phyloP scores from a whole-genome alignment of 2,113 vertebrate genomes.

The Phycodurus eques region DNA sequence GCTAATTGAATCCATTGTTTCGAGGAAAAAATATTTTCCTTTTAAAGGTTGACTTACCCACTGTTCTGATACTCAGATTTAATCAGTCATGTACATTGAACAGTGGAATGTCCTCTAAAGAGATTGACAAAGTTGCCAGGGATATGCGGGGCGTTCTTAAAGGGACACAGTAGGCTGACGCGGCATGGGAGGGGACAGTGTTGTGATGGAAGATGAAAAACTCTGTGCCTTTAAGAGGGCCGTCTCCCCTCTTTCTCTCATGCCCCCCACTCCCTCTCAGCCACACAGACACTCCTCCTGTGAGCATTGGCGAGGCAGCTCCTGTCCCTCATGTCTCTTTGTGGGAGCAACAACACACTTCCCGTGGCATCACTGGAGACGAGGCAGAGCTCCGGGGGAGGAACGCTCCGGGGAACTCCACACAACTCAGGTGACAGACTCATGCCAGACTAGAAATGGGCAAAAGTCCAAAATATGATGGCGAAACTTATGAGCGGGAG shows the following conservation, averaged over 20 bases:
- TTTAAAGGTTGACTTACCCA: conserved; percentile 71
- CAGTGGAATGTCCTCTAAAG: conserved; percentile 77
- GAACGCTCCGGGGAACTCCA: conserved; percentile 42
- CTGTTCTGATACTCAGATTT: conserved; percentile 71
- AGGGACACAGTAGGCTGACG: conserved; percentile 55
- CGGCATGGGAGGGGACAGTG: conserved; percentile 52
- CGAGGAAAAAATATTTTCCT: too few relatives aligned
- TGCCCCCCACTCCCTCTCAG: conserved; percentile 69
- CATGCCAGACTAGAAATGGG: conserved; percentile 49
- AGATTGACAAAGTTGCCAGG: conserved; percentile 76
- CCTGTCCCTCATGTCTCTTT: conserved; percentile 76
- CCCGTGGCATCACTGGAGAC: conserved; percentile 63
- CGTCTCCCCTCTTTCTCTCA: conserved; percentile 68
- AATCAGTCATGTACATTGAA: conserved; percentile 77
- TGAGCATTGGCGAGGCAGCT: conserved; percentile 73
- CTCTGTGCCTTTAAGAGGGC: conserved; percentile 76
- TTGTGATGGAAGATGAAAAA: conserved; percentile 65
- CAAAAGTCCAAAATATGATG: conserved; percentile 34
- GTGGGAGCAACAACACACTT: conserved; percentile 66
- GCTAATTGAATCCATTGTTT: conserved; percentile 78
- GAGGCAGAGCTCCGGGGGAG: conserved; percentile 42
- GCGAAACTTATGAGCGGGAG: conserved; percentile 49
- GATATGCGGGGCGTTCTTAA: conserved; percentile 60
- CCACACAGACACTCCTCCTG: conserved; percentile 73
- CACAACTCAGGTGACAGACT: conserved; percentile 29